Base-by-base conservation (phyloP, 2,797 vertebrate species). In the Pangasius larnaudii region DNA sequence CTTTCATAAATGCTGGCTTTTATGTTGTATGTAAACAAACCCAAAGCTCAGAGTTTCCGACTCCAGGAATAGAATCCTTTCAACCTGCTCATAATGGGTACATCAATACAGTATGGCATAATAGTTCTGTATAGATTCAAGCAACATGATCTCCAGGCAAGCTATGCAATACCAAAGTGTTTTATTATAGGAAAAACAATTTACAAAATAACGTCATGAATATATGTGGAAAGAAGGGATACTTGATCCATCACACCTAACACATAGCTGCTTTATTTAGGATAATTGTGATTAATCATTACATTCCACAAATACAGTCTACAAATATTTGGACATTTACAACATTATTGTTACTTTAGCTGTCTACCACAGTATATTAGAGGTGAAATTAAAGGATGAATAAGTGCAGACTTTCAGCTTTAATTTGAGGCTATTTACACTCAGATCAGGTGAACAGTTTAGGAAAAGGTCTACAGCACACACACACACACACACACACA, bases 11-110 rank as follows among this genome's bases (percentile, higher is more conserved):
- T 82, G 53, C 61, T 80, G 30, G 63, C 51, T 80, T 78, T 39
- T 58, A 58, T 67, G 49, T 71, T 58, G 77, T 58, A 71, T 30
- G 53, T 69, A 71, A 39, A 86, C 33, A 39, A 80, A 58, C 51
- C 74, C 67, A 30, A 30, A 67, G 61, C 85, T 69, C 77, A 69
- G 63, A 63, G 49, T 81, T 87, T 81, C 65, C 67, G 18, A 79
- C 10, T 53, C 13, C 61, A 58, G 46, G 42, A 83, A 67, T 65
- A 83, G 42, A 46, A 65, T 67, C 61, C 27, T 81, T 86, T 42
- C 63, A 79, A 80, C 75, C 24, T 51, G 4, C 49, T 80, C 63
- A 58, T 53, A 86, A 80, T 58, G 63, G 51, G 33, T 39, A 71
- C 5, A 71, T 86, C 13, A 86, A 80, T 83, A 83, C 11, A 18